Base-by-base conservation (phyloP, 1,140 invertebrate species). In the Hermetia illucens region DNA sequence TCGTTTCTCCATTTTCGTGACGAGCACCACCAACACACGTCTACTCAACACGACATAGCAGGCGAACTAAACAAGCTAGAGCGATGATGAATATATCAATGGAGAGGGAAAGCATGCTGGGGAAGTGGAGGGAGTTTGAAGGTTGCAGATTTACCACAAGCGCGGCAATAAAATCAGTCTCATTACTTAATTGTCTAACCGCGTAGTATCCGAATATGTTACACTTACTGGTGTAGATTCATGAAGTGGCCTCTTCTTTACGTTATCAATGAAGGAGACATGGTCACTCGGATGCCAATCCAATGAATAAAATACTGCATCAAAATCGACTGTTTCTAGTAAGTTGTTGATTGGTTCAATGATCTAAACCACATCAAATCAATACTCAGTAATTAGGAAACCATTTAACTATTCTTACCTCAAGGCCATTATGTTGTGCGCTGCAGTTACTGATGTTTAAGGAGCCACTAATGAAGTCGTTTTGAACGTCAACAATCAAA, bases 281-380 rank as follows among this genome's bases (percentile, higher is more conserved):
- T 98, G 94, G 68, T 96, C 81, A 21, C 75, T 74, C 1, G 93
- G 93, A 73, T 98, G 94, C 92, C 93, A 98, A 65, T 98, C 94
- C 37, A 89, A 65, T 1, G 91, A 90, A 64, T 97, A 98, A 53
- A 92, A 89, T n/a, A 97, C 79, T 2, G 76, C 71, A 63, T 96
- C 83, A 62, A 97, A 98, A 36, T 76, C 69, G 15, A 89, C 80
- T 0, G 73, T 76, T 24, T 87, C 80, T 46, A 98, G 61, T 12
- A 98, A 61, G 31, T 75, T 68, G 70, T 98, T 98, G 46, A 96
- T 93, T 2, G 89, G 84, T 38, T 89, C 82, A 39, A 92, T 75
- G 21, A 91, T 83, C 72, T 81, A 51, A 6, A 58, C 48, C 39
- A 38, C 21, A 46, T 44, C 38, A 33, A 36, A 47, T 41, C 17